A percentile compares a stretch with the other conserved stretches of the same genome.
phyloP scores from a whole-genome alignment of 2,888 invertebrate genomes.

The Caenorhabditis afra region DNA sequence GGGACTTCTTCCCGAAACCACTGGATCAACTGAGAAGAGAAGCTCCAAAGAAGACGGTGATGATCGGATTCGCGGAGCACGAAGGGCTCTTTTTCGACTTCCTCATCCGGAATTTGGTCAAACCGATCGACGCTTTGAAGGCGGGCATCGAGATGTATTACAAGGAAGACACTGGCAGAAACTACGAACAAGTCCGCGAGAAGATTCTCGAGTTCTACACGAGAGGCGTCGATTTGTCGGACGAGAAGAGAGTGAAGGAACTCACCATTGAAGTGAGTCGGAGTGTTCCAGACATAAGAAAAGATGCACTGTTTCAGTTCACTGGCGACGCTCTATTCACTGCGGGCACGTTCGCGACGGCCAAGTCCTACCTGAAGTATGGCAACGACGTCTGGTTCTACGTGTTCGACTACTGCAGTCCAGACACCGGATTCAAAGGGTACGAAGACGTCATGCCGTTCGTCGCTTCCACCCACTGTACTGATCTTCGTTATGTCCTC shows the following conservation, averaged over 20 bases:
- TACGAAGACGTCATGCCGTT: conserved; percentile 61
- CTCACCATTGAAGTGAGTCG: conserved; percentile 4
- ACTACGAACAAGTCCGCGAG: conserved; percentile 32
- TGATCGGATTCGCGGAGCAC: conserved; percentile 61
- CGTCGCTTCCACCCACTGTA: conserved; percentile 60
- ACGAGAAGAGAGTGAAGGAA: neutral
- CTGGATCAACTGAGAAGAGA: conserved; percentile 58
- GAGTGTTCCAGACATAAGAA: neutral
- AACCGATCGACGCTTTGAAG: conserved; percentile 4
- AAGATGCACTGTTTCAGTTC: conserved; percentile 34
- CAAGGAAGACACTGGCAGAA: conserved; percentile 17
- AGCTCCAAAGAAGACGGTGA: conserved; percentile 57
- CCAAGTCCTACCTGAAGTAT: conserved; percentile 37
- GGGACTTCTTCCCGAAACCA: conserved; percentile 57
- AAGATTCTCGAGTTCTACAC: conserved; percentile 36
- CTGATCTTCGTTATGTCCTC: conserved; percentile 69
- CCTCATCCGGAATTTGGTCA: neutral
- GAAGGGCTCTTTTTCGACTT: conserved; percentile 55
- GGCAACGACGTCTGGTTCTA: conserved; percentile 64
- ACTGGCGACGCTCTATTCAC: conserved; percentile 55
- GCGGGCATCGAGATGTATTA: conserved; percentile 4
- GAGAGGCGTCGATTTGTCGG: neutral
- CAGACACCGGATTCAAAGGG: conserved; percentile 56
- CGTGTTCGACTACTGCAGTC: conserved; percentile 63
- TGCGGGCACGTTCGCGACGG: conserved; percentile 43